Evolutionary conservation across 2,888 invertebrate species (phyloP).

Genomic region (Cheilosia pagana): DNA sequence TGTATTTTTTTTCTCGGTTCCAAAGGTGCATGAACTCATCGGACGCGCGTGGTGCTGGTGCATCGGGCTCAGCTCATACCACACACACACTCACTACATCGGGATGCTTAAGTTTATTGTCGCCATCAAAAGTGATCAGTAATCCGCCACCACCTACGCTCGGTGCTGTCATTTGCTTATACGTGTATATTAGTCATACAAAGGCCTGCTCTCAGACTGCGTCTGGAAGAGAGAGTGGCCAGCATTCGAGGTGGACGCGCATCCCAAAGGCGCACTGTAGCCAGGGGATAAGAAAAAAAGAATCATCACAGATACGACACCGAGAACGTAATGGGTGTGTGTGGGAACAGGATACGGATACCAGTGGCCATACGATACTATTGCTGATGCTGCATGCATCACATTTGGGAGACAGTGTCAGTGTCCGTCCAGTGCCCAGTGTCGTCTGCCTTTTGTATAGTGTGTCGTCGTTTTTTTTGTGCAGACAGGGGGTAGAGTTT

Average conservation of each 20-base stretch:
- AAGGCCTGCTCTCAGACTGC: constrained; percentile 38
- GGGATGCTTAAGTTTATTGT: constrained; percentile 74
- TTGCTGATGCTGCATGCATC: constrained; percentile 53
- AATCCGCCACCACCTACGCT: constrained; percentile 79
- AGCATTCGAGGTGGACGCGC: constrained; percentile 44
- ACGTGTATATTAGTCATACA: constrained; percentile 82
- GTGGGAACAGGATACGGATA: constrained; percentile 73
- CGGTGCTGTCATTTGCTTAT: constrained; percentile 83
- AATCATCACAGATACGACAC: constrained; percentile 64
- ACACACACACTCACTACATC: constrained; percentile 51
- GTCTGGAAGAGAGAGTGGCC: constrained; percentile 24
- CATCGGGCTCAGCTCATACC: constrained; percentile 10
- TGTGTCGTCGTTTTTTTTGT: constrained; percentile 3
- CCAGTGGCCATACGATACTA: constrained; percentile 56
- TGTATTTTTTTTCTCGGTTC: neutral
- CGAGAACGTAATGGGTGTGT: constrained; percentile 69
- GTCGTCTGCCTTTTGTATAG: constrained; percentile 40
- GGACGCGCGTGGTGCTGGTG: constrained; percentile 39
- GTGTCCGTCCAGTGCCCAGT: constrained; percentile 50
- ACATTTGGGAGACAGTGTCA: constrained; percentile 64
- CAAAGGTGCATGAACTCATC: constrained; percentile 63
- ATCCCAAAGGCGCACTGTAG: constrained; percentile 5
- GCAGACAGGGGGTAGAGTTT: constrained; percentile 32
- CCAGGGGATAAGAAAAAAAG: constrained; percentile 27
- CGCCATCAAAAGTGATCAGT: constrained; percentile 72